Percentiles rank a stretch among this genome's conserved stretches.
Conservation (phyloP, 2,113 vertebrate genomes). For the Choloepus hoffmanni region DNA sequence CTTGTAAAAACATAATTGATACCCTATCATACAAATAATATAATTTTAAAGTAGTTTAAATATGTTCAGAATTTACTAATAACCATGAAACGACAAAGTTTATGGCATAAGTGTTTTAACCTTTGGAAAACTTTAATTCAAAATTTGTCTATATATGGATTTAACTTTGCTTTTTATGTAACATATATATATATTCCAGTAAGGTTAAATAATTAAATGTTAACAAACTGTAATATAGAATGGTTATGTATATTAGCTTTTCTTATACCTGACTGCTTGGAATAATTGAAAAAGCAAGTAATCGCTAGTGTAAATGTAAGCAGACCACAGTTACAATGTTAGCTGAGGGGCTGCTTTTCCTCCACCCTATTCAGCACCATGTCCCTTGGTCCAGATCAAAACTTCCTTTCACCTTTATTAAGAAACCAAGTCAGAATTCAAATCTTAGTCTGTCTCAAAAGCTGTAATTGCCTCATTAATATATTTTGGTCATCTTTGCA, state of each 20-base stretch:
- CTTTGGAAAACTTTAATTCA: slow-evolving; percentile 5
- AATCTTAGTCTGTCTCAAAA: not conserved
- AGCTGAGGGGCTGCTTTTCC: not conserved
- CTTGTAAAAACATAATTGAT: not conserved
- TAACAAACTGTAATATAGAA: not conserved
- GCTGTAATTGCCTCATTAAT: not conserved
- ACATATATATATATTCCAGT: not conserved
- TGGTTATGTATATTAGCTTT: not conserved
- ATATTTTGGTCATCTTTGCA: not conserved
- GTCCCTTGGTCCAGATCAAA: not conserved
- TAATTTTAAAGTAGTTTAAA: slow-evolving; percentile 33
- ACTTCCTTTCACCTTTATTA: not conserved
- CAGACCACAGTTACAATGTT: not conserved
- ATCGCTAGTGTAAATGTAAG: not conserved
- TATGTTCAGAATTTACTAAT: slow-evolving; percentile 22
- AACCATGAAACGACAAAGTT: not conserved
- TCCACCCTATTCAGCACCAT: not conserved
- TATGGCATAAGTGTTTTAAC: not conserved
- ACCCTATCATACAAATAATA: not conserved
- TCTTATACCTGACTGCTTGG: not conserved
- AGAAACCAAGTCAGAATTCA: slow-evolving; percentile 11
- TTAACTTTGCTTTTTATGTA: slow-evolving; percentile 39
- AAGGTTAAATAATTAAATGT: not conserved
- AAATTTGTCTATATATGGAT: not conserved
- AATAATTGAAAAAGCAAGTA: not conserved